These are phyloP conservation scores for Clarias pachynema DNA, from an alignment of 2,797 vertebrate species.

Conservation along the genomic window DNA sequence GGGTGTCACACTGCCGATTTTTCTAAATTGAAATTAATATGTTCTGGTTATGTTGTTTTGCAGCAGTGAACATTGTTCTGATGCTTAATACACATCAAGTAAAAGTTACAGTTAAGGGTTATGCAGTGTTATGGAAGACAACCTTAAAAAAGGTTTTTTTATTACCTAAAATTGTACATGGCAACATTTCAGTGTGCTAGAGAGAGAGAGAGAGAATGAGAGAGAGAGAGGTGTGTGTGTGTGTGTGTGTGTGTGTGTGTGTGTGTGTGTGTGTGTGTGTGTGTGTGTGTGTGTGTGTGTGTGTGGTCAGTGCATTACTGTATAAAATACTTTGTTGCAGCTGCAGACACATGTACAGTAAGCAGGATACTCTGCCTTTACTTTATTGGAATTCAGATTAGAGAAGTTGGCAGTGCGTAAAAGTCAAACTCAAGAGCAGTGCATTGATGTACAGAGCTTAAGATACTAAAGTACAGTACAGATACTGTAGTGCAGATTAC, in stretches of 20 bases:
- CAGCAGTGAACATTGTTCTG: conserved; percentile 54
- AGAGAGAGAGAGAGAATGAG: neutral
- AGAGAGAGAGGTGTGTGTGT: neutral
- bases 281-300: neutral
- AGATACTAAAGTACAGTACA: neutral
- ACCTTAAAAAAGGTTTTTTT: no score
- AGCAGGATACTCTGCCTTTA: neutral
- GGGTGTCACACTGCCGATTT: conserved; percentile 66
- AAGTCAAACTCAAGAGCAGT: neutral
- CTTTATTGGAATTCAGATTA: neutral
- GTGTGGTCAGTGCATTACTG: no score
- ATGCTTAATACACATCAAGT: neutral
- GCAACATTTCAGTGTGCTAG: neutral
- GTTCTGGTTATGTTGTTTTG: conserved; percentile 67
- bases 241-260: neutral
- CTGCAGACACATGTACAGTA: neutral
- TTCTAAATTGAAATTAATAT: conserved; percentile 71
- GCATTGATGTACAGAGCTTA: neutral
- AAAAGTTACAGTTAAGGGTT: neutral
- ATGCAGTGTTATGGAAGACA: no score
- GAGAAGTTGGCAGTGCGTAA: neutral
- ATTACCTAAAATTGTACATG: neutral
- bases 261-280: neutral
- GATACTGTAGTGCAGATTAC: no score
- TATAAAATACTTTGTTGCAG: neutral